These are phyloP conservation scores for Plestiodon gilberti DNA, from an alignment of 2,113 vertebrate genomes.

Conservation along the genomic window DNA sequence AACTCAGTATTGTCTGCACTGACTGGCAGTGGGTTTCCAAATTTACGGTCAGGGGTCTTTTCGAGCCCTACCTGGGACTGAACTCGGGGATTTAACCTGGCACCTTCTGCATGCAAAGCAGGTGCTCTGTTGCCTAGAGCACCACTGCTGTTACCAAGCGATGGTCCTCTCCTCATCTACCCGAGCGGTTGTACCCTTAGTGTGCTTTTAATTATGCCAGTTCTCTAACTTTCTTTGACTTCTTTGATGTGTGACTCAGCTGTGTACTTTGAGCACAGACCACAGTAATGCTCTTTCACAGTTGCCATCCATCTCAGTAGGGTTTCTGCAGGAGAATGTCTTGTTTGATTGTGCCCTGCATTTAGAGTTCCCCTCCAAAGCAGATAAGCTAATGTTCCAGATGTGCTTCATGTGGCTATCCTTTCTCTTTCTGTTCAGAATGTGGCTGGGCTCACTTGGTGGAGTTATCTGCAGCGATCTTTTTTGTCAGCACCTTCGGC, in stretches of 20 bases:
- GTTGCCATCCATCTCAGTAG: neutral
- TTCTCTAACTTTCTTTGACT: neutral
- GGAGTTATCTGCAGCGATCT: neutral
- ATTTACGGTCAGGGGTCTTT: too few relatives aligned
- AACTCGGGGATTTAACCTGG: too few relatives aligned
- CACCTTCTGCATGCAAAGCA: too few relatives aligned
- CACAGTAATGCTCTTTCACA: neutral
- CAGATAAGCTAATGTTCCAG: neutral
- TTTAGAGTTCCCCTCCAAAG: neutral
- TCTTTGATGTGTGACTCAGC: neutral
- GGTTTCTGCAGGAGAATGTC: neutral
- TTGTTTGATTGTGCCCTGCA: neutral
- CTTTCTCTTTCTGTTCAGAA: neutral
- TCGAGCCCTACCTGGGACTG: too few relatives aligned
- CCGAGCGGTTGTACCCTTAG: too few relatives aligned
- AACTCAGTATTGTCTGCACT: too few relatives aligned
- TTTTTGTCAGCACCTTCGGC: neutral
- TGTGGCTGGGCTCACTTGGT: neutral
- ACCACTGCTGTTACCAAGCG: too few relatives aligned
- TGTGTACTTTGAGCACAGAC: neutral
- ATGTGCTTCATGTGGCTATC: too few relatives aligned
- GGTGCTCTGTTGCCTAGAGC: too few relatives aligned
- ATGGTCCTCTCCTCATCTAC: too few relatives aligned
- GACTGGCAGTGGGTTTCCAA: too few relatives aligned
- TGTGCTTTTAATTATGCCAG: neutral